phyloP scores from a whole-genome alignment of 1,140 invertebrate genomes.

The Procambarus clarkii region DNA sequence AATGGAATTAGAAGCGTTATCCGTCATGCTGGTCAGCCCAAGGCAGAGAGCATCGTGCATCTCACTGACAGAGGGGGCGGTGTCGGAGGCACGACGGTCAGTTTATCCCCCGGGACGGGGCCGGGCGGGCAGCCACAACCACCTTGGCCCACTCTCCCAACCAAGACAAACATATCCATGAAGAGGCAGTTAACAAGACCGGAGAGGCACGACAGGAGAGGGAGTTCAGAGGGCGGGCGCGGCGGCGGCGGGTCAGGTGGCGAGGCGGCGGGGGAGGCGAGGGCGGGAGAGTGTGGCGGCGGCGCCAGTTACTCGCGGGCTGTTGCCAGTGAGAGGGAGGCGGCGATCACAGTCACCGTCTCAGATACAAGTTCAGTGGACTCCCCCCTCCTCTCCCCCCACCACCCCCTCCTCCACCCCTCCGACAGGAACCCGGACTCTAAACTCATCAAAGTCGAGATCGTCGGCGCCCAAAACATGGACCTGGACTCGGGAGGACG shows the following conservation, averaged over 20 bases:
- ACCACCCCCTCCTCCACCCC: slow-evolving; percentile 22
- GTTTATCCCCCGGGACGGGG: neutral
- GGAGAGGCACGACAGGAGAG: slow-evolving; percentile 21
- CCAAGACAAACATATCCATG: neutral
- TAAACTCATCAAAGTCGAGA: slow-evolving; percentile 46
- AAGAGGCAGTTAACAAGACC: slow-evolving; percentile 54
- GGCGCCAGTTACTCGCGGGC: slow-evolving; percentile 61
- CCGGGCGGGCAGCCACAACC: neutral
- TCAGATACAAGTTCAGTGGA: slow-evolving; percentile 60
- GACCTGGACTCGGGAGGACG: slow-evolving; percentile 56
- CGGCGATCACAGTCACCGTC: slow-evolving; percentile 49
- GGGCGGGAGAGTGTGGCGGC: neutral
- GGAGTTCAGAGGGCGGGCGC: neutral
- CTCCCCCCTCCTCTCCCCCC: slow-evolving; percentile 49
- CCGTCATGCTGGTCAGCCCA: neutral
- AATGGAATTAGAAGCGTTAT: neutral
- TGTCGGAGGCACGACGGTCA: slow-evolving; percentile 21
- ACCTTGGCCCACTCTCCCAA: neutral
- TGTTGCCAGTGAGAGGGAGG: slow-evolving; percentile 58
- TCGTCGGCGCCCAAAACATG: slow-evolving; percentile 49
- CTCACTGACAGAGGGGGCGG: slow-evolving; percentile 4
- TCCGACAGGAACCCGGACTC: slow-evolving; percentile 24
- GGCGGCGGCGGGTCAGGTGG: neutral
- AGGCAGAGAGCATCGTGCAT: slow-evolving; percentile 50
- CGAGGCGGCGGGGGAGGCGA: neutral